Percentiles rank a stretch among this genome's conserved stretches.
phyloP scores from a whole-genome alignment of 2,113 vertebrate species.

The Myotis davidii region DNA sequence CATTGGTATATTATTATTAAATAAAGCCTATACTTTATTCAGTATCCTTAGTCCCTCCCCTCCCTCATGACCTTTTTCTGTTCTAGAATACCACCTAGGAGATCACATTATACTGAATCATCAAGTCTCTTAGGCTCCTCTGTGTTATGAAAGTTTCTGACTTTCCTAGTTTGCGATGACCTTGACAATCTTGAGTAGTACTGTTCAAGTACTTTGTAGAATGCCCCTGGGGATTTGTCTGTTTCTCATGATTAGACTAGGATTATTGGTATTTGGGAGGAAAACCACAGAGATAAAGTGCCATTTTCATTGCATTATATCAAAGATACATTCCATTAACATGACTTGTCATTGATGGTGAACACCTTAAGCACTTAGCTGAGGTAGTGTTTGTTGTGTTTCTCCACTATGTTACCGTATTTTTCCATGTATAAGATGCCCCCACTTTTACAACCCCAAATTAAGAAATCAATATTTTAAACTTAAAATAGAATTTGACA shows the following conservation, averaged over 20 bases:
- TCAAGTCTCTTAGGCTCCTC: not conserved
- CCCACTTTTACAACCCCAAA: too few relatives aligned
- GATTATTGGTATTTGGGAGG: not conserved
- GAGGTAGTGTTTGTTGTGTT: not conserved
- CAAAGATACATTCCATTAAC: not conserved
- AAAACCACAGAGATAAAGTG: not conserved
- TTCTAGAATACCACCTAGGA: not conserved
- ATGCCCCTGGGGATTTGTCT: not conserved
- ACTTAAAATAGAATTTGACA: too few relatives aligned
- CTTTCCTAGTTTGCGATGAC: not conserved
- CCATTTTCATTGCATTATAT: not conserved
- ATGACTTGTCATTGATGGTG: not conserved
- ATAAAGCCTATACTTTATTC: not conserved
- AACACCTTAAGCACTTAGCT: not conserved
- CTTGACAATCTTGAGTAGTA: not conserved
- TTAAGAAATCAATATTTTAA: too few relatives aligned
- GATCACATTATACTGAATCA: not conserved
- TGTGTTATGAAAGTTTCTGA: not conserved
- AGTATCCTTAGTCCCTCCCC: not conserved
- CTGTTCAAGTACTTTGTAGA: not conserved
- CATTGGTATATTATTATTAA: not conserved
- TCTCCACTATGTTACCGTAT: not conserved
- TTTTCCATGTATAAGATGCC: too few relatives aligned
- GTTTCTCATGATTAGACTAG: not conserved
- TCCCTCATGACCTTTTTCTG: not conserved